These are phyloP conservation scores for Paramuricea clavata DNA, from an alignment of 92 coral and sea anemone species.

Conservation along the genomic window DNA sequence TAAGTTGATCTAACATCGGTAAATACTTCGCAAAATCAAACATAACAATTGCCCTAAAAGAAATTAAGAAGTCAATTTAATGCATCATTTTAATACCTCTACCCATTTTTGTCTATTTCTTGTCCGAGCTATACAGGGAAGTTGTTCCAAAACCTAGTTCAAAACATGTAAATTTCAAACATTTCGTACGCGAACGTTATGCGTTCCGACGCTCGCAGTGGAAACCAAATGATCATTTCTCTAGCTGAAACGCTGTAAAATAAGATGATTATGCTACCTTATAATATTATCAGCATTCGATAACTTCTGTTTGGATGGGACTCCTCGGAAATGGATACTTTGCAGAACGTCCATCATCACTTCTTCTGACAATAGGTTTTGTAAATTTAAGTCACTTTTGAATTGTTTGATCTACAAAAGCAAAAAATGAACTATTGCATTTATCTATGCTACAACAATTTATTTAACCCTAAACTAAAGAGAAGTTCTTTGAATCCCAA, in stretches of 20 bases:
- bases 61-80: background rate
- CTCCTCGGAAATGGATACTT: constrained; percentile 64
- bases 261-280: no score
- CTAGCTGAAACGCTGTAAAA: no score
- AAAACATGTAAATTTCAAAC: no score
- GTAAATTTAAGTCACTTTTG: constrained; percentile 58
- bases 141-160: no score
- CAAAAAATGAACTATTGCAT: background rate
- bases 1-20: constrained; percentile 47
- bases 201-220: no score
- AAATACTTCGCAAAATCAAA: constrained; percentile 58
- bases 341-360: constrained; percentile 67
- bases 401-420: constrained; percentile 66
- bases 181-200: no score
- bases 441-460: background rate
- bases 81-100: no score
- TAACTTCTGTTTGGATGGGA: constrained; percentile 67
- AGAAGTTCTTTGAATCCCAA: background rate
- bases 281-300: constrained; percentile 53
- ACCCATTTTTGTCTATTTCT: no score
- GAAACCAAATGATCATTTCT: no score
- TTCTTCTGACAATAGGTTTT: constrained; percentile 65
- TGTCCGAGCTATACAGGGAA: no score
- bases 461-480: background rate
- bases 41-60: constrained; percentile 70